Base-by-base conservation (phyloP, 2,888 invertebrate species). In the Embidobia sp. region DNA sequence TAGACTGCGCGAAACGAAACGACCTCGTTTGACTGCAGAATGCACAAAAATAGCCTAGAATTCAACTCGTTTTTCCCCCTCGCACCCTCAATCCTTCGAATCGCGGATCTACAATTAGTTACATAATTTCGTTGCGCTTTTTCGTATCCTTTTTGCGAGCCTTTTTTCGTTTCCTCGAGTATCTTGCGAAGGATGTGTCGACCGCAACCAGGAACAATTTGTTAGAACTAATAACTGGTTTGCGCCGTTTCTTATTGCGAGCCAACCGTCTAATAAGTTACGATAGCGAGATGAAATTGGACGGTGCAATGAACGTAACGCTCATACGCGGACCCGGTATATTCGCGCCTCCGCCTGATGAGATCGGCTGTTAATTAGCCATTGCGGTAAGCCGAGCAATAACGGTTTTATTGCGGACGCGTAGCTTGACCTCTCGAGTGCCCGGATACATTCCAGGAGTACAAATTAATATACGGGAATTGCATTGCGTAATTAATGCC, bases 331-430 rank as follows among this genome's bases (percentile, higher is more conserved):
- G 37, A 29, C 33, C 49, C 29, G 26, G 42, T 15, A 57, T 55
- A 67, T 67, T 72, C 69, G 63, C 69, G 63, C 67, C 67, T 69
- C 42, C 51, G 51, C 69, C 8, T 48, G 72, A 77, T 73, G 77
- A 77, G 77, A 77, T 72, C 72, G 72, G 33, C 53, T 69, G 77
- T 77, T 77, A 77, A 77, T 77, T 73, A 77, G 73, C 77, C 49
- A 73, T 73, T 63, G 72, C 72, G 59, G 70, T 61, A 72, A 77
- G 69, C 77, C 66, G 66, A 61, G 73, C 69, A 73, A 63, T 77
- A 77, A 77, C 77, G 73, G 77, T 77, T 73, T 73, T 73, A 73
- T 72, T 61, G 73, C 77, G 73, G 31, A 48, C 72, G 63, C 77
- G 70, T 53, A 59, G 72, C 61, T 31, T 77, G 73, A 73, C 77